These are phyloP conservation scores for Leptodactylus fuscus DNA, from an alignment of 2,113 vertebrate species.

Conservation along the genomic window DNA sequence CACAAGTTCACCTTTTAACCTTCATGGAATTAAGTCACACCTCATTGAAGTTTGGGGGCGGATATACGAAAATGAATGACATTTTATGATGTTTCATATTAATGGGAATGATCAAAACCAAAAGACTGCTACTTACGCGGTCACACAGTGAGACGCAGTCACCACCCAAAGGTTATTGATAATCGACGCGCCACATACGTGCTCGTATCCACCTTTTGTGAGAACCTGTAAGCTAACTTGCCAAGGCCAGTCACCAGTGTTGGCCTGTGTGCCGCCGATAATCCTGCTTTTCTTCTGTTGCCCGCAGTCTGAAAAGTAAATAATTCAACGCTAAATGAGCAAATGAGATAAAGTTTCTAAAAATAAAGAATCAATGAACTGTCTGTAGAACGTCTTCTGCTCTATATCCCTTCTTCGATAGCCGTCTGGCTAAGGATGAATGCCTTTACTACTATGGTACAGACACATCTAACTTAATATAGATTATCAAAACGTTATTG, in stretches of 20 bases:
- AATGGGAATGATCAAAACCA: background rate
- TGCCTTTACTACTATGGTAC: too few relatives aligned
- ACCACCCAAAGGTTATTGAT: constrained; percentile 84
- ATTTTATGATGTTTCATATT: too few relatives aligned
- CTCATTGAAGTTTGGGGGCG: too few relatives aligned
- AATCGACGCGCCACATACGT: constrained; percentile 87
- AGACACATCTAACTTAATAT: too few relatives aligned
- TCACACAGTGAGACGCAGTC: constrained; percentile 91
- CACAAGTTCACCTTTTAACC: too few relatives aligned
- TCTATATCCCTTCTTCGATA: too few relatives aligned
- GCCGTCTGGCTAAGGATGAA: too few relatives aligned
- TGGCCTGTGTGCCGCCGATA: constrained; percentile 80
- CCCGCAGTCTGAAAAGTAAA: constrained; percentile 81
- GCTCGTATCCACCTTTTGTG: constrained; percentile 62
- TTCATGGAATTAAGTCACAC: too few relatives aligned
- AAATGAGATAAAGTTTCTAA: background rate
- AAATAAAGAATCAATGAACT: background rate
- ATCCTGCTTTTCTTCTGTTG: constrained; percentile 77
- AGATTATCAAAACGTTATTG: too few relatives aligned
- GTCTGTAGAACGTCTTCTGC: too few relatives aligned
- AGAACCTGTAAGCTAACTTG: constrained; percentile 85
- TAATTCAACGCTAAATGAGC: background rate
- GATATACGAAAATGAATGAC: too few relatives aligned
- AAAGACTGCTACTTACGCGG: constrained; percentile 75
- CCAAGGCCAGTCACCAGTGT: constrained; percentile 87